phyloP scores from a whole-genome alignment of 2,113 vertebrate genomes.

The Anarrhichthys ocellatus region DNA sequence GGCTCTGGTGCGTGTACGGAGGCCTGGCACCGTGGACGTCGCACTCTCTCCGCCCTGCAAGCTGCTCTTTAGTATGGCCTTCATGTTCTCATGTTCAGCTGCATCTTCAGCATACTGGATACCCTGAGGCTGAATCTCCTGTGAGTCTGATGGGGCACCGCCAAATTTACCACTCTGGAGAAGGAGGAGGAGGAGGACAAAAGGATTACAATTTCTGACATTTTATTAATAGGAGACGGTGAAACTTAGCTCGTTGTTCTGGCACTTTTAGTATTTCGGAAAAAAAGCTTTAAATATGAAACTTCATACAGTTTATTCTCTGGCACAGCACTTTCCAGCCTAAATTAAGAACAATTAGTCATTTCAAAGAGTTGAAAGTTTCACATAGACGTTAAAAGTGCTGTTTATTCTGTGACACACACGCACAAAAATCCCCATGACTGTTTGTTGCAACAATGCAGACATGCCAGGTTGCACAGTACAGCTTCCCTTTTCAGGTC shows the following conservation, averaged over 20 bases:
- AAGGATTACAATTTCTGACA: slow-evolving; percentile 6
- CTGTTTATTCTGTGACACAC: background rate
- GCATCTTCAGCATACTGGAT: slow-evolving; percentile 89
- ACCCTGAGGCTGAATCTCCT: slow-evolving; percentile 84
- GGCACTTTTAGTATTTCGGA: background rate
- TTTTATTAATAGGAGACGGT: background rate
- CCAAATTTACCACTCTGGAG: slow-evolving; percentile 92
- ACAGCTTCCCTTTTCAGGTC: slow-evolving; percentile 1
- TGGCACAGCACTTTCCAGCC: background rate
- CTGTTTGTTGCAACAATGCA: background rate
- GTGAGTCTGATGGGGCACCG: slow-evolving; percentile 75
- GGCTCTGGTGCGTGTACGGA: slow-evolving; percentile 89
- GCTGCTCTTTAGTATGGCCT: slow-evolving; percentile 90
- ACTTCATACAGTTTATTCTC: slow-evolving; percentile 17
- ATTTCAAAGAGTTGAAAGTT: background rate
- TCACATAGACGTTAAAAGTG: background rate
- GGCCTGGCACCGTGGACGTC: slow-evolving; percentile 80
- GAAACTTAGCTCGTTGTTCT: background rate
- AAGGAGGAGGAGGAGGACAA: background rate
- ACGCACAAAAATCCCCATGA: background rate
- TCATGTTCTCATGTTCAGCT: slow-evolving; percentile 97
- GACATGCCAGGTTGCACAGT: slow-evolving; percentile 16
- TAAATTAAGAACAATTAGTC: slow-evolving; percentile 14
- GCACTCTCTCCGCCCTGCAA: slow-evolving; percentile 77
- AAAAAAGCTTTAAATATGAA: background rate